Evolutionary conservation across 2,797 vertebrate genomes (phyloP), one percentile per base, ranked within the genome.

Genomic region (Anomalospiza imberbis): DNA sequence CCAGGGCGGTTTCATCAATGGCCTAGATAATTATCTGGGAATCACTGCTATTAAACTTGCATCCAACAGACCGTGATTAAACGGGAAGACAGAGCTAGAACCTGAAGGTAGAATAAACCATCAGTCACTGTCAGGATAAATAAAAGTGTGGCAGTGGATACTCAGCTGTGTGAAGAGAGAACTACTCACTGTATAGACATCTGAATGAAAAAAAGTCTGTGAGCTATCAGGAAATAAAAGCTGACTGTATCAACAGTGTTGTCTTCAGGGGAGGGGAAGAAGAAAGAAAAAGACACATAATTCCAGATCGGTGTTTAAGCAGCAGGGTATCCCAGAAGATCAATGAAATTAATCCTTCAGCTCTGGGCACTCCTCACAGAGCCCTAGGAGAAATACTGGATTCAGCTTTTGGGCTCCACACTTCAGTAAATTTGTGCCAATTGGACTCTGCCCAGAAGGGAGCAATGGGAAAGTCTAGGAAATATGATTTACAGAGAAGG

Each of bases 361-460:
- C 45, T 80, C 38, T 74, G 44, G 34, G 55, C 88, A 76, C n/a
- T 67, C 48, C 77, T 40, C 6, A 17, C 20, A 36, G 71, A 81
- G 58, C 85, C 67, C 10, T 13, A 32, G 48, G 63, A 79, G 47
- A 89, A 93, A 62, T 74, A 58, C 50, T 84, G 62, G 32, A 53
- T 85, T 85, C 76, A 42, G 65, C 38, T 74, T 88, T 78, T 72
- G 73, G 66, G 58, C 42, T 93, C 18, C 4, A 2, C 12, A 8
- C 77, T 88, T 63, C 2, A 12, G 45, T 72, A 42, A 38, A 40
- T 51, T 74, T 72, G 40, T 95, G 90, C 78, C 88, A 87, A 0
- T 40, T 94, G 93, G 87, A 82, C 67, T 79, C 81, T 87, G 28
- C 60, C 88, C 92, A 93, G 86, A 50, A 84, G 65, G 58, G 38